Evolutionary conservation across 2,888 invertebrate genomes (phyloP).

Genomic region (Caenorhabditis auriculariae): DNA sequence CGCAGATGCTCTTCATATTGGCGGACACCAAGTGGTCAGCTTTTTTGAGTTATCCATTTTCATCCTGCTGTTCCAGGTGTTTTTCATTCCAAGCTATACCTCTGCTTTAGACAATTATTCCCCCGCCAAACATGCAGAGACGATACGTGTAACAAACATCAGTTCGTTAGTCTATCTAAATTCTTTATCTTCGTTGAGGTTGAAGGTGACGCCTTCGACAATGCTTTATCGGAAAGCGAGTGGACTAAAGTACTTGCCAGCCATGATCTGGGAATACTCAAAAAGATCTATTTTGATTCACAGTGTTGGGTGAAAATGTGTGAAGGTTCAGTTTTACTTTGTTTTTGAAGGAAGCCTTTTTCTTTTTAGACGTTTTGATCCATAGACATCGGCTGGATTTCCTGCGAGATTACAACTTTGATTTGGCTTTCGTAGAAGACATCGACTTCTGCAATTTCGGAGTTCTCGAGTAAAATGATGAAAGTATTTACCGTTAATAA

Average conservation of each 20-base stretch:
- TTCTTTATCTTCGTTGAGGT: no score
- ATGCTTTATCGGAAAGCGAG: no score
- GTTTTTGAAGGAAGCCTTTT: neutral
- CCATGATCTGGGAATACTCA: conserved; percentile 17
- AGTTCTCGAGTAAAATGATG: conserved; percentile 4
- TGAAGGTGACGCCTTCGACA: no score
- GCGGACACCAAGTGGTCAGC: conserved; percentile 27
- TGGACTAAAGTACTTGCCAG: conserved; percentile 14
- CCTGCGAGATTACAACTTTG: conserved; percentile 18
- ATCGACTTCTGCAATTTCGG: conserved; percentile 21
- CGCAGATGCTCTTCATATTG: conserved; percentile 31
- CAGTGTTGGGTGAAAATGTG: conserved; percentile 20
- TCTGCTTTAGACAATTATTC: neutral
- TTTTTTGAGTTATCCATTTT: neutral
- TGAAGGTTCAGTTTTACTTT: conserved; percentile 8
- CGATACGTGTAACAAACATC: conserved; percentile 10
- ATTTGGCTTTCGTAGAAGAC: conserved; percentile 22
- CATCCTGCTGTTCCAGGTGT: conserved; percentile 18
- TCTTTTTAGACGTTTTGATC: conserved; percentile 7
- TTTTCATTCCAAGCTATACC: conserved; percentile 27
- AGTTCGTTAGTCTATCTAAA: no score
- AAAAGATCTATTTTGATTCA: conserved; percentile 9
- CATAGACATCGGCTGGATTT: conserved; percentile 10
- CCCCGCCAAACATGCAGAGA: conserved; percentile 1
- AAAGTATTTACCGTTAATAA: neutral